Conservation (phyloP, 2,113 vertebrate species). For the Vidua chalybeata region DNA sequence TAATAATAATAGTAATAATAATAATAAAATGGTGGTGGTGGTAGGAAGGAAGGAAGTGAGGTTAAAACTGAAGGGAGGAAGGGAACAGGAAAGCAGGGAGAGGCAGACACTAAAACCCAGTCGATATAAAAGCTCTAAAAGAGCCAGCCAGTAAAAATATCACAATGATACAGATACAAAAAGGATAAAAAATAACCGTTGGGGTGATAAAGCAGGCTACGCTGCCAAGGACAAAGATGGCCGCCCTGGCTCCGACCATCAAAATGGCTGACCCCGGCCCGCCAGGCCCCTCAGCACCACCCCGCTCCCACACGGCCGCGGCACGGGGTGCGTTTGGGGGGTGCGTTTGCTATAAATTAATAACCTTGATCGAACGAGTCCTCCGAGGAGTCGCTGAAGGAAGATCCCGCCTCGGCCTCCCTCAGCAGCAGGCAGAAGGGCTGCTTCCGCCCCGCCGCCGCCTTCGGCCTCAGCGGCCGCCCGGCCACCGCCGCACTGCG, state of each 20-base stretch:
- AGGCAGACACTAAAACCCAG: conserved; percentile 65
- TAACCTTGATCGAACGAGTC: conserved; percentile 99
- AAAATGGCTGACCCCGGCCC: conserved; percentile 49
- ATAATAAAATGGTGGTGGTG: conserved; percentile 58
- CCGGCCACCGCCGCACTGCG: conserved; percentile 33
- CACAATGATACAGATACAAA: conserved; percentile 78
- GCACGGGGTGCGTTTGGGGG: not conserved
- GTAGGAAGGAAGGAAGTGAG: conserved; percentile 46
- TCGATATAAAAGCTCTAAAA: conserved; percentile 71
- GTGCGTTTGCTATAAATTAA: conserved; percentile 80
- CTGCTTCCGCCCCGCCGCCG: conserved; percentile 85
- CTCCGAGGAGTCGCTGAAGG: conserved; percentile 88
- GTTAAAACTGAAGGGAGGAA: conserved; percentile 28
- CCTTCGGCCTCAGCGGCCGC: conserved; percentile 78
- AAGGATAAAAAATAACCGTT: conserved; percentile 57
- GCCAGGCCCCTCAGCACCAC: not conserved
- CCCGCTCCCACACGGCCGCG: conserved; percentile 9
- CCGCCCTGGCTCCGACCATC: conserved; percentile 71
- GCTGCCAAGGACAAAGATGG: conserved; percentile 77
- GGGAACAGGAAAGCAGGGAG: conserved; percentile 56
- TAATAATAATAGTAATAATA: not conserved
- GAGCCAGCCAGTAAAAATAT: conserved; percentile 74
- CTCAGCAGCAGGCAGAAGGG: conserved; percentile 91
- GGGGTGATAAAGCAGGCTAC: conserved; percentile 74
- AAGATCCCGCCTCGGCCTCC: conserved; percentile 85